Conservation (phyloP, 2,797 vertebrate genomes). For the Coluber constrictor region DNA sequence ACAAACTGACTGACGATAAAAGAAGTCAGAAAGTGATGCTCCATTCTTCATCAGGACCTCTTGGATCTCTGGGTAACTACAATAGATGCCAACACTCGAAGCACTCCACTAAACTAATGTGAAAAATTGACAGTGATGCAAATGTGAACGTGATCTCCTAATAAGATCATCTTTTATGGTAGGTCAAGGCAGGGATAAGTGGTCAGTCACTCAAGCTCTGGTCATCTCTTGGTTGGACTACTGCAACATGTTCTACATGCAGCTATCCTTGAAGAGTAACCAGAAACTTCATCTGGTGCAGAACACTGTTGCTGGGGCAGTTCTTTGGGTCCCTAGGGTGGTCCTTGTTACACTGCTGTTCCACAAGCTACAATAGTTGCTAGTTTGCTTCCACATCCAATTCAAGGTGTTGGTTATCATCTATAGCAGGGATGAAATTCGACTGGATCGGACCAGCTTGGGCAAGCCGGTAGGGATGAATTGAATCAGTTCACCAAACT, state of each 20-base stretch:
- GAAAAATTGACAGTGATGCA: not conserved
- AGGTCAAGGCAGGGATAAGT: not conserved
- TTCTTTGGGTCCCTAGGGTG: not conserved
- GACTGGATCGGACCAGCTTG: too few species aligned
- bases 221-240: not conserved
- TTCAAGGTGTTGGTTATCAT: not conserved
- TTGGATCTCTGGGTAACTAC: not conserved
- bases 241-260: not conserved
- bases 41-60: not conserved
- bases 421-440: too few species aligned
- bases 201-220: not conserved
- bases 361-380: not conserved
- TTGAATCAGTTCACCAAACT: too few species aligned
- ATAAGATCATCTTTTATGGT: not conserved
- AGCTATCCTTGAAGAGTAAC: not conserved
- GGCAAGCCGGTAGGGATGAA: too few species aligned
- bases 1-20: not conserved
- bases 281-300: not conserved
- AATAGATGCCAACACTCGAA: not conserved
- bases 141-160: not conserved
- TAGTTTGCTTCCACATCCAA: not conserved
- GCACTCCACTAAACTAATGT: not conserved
- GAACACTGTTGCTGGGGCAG: not conserved
- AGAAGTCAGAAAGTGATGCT: not conserved
- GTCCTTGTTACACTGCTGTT: not conserved